A percentile compares a stretch with the other conserved stretches of the same genome.
These are phyloP conservation scores for Opisthograptis luteolata DNA, from an alignment of 2,888 invertebrate species.

Conservation along the genomic window DNA sequence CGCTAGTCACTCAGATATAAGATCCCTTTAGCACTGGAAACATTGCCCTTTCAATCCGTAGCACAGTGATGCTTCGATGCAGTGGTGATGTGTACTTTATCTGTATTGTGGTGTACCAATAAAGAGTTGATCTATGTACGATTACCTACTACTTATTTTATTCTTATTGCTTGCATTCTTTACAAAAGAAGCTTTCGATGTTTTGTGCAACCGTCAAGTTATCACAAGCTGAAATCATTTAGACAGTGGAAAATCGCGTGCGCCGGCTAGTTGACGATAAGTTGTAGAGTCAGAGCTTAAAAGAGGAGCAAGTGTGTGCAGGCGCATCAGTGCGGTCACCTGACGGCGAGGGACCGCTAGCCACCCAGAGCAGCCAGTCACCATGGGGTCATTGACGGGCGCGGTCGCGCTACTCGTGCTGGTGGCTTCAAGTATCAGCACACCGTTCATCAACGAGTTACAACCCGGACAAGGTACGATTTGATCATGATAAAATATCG, in stretches of 20 bases:
- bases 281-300: conserved; percentile 60
- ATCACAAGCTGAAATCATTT: not conserved
- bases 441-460: conserved; percentile 69
- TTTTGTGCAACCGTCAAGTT: no score
- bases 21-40: no score
- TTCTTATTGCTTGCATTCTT: no score
- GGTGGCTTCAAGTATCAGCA: conserved; percentile 51
- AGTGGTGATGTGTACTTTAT: no score
- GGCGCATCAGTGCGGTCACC: conserved; percentile 59
- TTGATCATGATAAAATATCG: no score
- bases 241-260: conserved; percentile 28
- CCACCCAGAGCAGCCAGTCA: conserved; percentile 53
- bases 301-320: conserved; percentile 61
- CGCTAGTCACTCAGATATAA: no score
- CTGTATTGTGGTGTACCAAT: no score
- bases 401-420: conserved; percentile 61
- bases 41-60: no score
- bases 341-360: conserved; percentile 46
- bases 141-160: no score
- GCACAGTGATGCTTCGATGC: no score
- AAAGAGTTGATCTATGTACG: no score
- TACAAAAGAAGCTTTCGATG: no score
- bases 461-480: conserved; percentile 68
- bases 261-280: conserved; percentile 33
- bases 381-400: conserved; percentile 68